phyloP scores from a whole-genome alignment of 2,888 invertebrate genomes.

The Synergus japonicus region DNA sequence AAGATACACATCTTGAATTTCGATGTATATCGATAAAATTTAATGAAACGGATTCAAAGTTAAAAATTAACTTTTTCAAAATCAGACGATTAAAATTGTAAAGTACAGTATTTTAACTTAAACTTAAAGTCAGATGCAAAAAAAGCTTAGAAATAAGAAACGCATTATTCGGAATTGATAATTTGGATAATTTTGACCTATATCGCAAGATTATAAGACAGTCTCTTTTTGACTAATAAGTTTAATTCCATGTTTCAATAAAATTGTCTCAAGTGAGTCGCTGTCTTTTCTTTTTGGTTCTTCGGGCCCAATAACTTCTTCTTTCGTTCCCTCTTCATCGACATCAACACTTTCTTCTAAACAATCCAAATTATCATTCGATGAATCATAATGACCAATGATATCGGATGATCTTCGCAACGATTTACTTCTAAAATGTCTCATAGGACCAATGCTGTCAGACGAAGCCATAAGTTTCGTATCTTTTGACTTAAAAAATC shows the following conservation, averaged over 20 bases:
- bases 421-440: constrained; percentile 62
- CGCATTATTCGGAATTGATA: background rate
- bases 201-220: constrained; percentile 73
- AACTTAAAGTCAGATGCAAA: background rate
- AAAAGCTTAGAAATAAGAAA: background rate
- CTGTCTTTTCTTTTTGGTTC: constrained; percentile 64
- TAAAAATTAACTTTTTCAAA: too few relatives aligned
- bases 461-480: constrained; percentile 69
- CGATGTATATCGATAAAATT: background rate
- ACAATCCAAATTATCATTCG: constrained; percentile 68
- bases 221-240: constrained; percentile 89
- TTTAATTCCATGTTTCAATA: constrained; percentile 88
- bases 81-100: too few relatives aligned
- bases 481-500: constrained; percentile 60
- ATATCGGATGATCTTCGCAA: constrained; percentile 71
- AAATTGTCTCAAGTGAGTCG: constrained; percentile 85
- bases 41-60: background rate
- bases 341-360: constrained; percentile 59
- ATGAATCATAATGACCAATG: constrained; percentile 65
- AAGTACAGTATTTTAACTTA: too few relatives aligned
- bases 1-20: background rate
- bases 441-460: constrained; percentile 67
- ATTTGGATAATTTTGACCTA: background rate
- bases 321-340: constrained; percentile 36
- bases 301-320: constrained; percentile 32